phyloP scores from a whole-genome alignment of 1,140 invertebrate species.

The Trypoxylus dichotomus region DNA sequence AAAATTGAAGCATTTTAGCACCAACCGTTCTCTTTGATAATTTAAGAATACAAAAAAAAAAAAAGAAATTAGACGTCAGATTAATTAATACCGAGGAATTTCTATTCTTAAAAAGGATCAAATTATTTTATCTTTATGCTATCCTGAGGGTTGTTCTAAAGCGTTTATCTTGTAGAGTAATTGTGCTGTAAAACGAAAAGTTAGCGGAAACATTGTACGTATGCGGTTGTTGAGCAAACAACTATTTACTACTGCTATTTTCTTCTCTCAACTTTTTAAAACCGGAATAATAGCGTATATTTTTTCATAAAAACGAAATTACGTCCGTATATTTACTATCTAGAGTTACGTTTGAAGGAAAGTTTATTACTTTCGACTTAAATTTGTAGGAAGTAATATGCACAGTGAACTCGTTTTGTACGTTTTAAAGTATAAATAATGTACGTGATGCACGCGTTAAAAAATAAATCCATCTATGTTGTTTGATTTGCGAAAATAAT shows the following conservation, averaged over 20 bases:
- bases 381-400: neutral
- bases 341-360: neutral
- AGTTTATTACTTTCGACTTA: slow-evolving; percentile 3
- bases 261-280: neutral
- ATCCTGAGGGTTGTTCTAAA: neutral
- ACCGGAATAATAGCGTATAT: neutral
- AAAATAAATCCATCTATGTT: neutral
- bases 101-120: neutral
- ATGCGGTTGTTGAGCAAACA: neutral
- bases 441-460: neutral
- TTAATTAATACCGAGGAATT: too few species aligned
- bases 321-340: neutral
- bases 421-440: neutral
- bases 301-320: slow-evolving; percentile 9
- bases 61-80: neutral
- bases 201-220: neutral
- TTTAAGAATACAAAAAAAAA: neutral
- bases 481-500: neutral
- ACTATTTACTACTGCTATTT: neutral
- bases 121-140: neutral
- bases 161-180: neutral
- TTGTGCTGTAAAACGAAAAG: neutral
- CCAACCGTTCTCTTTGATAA: too few species aligned
- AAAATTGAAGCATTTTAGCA: too few species aligned
- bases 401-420: too few species aligned